Evolutionary conservation across 2,888 invertebrate genomes (phyloP).

Genomic region (Seladonia tumulorum): DNA sequence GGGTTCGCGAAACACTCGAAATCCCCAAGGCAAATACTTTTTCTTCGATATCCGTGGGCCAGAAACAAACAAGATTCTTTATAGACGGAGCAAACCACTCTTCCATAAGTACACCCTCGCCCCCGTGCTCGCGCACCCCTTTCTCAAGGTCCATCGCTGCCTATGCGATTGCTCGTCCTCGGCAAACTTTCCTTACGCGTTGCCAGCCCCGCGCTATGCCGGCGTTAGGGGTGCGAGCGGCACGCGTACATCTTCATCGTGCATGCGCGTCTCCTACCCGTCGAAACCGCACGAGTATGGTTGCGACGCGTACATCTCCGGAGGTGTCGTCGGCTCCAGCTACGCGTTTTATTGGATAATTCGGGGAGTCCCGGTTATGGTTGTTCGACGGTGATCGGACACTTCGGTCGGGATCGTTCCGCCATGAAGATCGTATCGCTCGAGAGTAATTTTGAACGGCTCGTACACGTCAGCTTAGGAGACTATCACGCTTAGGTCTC

Average conservation of each 20-base stretch:
- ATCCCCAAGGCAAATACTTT: conserved; percentile 81
- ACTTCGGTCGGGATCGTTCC: background rate
- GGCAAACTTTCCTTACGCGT: conserved; percentile 40
- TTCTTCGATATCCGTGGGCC: conserved; percentile 80
- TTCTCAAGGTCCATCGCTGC: conserved; percentile 12
- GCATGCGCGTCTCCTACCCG: background rate
- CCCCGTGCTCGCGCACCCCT: conserved; percentile 44
- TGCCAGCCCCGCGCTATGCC: background rate
- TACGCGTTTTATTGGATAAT: background rate
- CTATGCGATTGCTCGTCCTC: conserved; percentile 17
- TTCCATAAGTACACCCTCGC: conserved; percentile 77
- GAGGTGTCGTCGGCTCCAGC: background rate
- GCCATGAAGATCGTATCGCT: background rate
- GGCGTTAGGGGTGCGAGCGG: background rate
- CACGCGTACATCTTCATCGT: conserved; percentile 4
- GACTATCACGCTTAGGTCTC: background rate
- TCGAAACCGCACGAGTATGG: background rate
- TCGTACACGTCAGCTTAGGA: background rate
- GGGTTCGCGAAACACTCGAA: conserved; percentile 76
- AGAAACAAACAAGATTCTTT: conserved; percentile 83
- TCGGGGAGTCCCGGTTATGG: background rate
- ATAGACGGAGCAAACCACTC: conserved; percentile 81
- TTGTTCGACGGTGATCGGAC: background rate
- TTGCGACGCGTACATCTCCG: background rate
- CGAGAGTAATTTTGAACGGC: background rate